Evolutionary conservation across 2,113 vertebrate species (phyloP), one percentile per base, ranked within the genome.

Genomic region (Hypocryptadius cinnamomeus): DNA sequence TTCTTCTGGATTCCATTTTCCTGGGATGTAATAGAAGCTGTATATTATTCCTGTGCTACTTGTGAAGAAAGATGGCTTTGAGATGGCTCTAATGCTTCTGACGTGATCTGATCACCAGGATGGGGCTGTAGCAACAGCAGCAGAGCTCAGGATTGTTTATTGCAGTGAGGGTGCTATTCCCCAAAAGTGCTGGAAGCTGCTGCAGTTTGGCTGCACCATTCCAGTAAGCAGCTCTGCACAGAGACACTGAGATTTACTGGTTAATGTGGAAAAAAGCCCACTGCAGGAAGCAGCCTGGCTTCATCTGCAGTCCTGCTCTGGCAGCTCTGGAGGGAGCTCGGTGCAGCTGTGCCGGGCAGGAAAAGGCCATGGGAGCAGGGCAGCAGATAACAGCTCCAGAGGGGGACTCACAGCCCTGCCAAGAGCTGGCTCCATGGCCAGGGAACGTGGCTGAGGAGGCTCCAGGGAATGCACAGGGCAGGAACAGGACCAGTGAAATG

Each of bases 311-410:
- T 31, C 70, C 76, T 77, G 80, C 23, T 84, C 90, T 94, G 91
- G 77, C 93, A 84, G 93, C 88, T 76, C 80, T 54, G 86, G 83
- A 81, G 64, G 79, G 89, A 90, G 80, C 86, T 66, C 20, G 4
- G 45, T 39, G 90, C 96, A 96, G 96, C 94, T 96, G 96, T 73
- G 72, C 71, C 2, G 77, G 88, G 84, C 95, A 96, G 97, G 96
- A 97, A 97, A 74, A 92, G 95, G 93, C 94, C 20, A 8, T 6
- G 5, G 42, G 93, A 94, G 87, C 89, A 79, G 94, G 87, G 85
- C 86, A 78, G 85, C 86, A 90, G 85, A 94, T 90, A 90, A 79
- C 20, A 28, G 80, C 82, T 77, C 90, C 50, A 74, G 27, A 56
- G 63, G 56, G 61, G 18, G 74, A 56, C 81, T 53, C 61, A 21